These are phyloP conservation scores for Muscina levida DNA, from an alignment of 2,888 invertebrate genomes.

Conservation along the genomic window DNA sequence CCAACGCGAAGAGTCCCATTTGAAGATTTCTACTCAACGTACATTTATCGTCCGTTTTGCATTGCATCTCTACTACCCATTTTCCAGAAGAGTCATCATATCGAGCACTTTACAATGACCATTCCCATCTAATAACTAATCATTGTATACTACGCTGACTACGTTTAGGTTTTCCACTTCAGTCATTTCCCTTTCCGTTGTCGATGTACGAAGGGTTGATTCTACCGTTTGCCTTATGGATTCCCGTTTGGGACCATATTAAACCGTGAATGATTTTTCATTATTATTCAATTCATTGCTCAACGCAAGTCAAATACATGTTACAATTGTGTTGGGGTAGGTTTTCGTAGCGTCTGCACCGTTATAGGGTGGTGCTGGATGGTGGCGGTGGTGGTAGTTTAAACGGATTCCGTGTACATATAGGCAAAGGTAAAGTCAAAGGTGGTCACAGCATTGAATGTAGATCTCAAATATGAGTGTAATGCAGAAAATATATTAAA, in stretches of 20 bases:
- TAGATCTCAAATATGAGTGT: too few relatives aligned
- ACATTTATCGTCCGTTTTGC: too few relatives aligned
- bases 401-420: slow-evolving; percentile 36
- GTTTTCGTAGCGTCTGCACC: slow-evolving; percentile 21
- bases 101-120: too few relatives aligned
- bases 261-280: slow-evolving; percentile 57
- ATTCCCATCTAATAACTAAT: too few relatives aligned
- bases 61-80: too few relatives aligned
- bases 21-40: slow-evolving; percentile 2
- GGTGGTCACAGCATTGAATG: slow-evolving; percentile 33
- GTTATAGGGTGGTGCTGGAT: not conserved
- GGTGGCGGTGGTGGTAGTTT: slow-evolving; percentile 50
- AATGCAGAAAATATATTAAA: too few relatives aligned
- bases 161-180: too few relatives aligned
- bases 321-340: slow-evolving; percentile 36
- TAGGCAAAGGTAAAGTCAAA: slow-evolving; percentile 42
- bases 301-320: slow-evolving; percentile 20
- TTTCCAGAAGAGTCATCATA: too few relatives aligned
- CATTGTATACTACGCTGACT: too few relatives aligned
- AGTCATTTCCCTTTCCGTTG: not conserved
- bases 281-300: slow-evolving; percentile 58
- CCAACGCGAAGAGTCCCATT: slow-evolving; percentile 24
- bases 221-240: not conserved
- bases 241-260: slow-evolving; percentile 70
- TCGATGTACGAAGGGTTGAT: not conserved